phyloP scores from a whole-genome alignment of 2,797 vertebrate species.

The Todus mexicanus region DNA sequence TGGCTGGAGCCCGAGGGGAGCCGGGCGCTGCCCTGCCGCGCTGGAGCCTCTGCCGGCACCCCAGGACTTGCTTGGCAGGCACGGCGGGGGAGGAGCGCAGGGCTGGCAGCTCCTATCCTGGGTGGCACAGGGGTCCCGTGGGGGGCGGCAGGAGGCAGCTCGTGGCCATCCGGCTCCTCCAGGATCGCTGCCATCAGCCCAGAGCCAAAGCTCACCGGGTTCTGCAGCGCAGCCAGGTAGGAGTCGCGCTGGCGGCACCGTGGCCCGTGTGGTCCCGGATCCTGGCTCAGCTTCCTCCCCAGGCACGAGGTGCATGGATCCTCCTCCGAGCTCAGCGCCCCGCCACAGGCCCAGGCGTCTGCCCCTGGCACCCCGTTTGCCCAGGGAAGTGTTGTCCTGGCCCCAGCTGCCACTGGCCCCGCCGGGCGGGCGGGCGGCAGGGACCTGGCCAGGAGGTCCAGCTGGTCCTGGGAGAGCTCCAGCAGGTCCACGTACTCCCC shows the following conservation, averaged over 20 bases:
- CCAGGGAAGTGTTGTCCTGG: background rate
- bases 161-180: conserved; percentile 65
- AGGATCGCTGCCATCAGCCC: conserved; percentile 69
- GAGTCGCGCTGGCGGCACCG: conserved; percentile 81
- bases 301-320: conserved; percentile 78
- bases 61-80: background rate
- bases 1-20: background rate
- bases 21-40: background rate
- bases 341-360: conserved; percentile 48
- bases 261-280: conserved; percentile 60
- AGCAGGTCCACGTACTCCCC: conserved; percentile 88
- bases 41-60: background rate
- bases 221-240: conserved; percentile 78
- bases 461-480: conserved; percentile 73
- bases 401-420: background rate
- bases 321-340: conserved; percentile 68
- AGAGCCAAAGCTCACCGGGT: conserved; percentile 72
- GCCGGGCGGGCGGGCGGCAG: accelerated
- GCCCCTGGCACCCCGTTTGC: background rate
- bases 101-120: background rate
- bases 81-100: background rate
- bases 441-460: background rate
- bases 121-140: background rate
- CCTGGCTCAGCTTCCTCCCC: conserved; percentile 71
- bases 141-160: background rate